These are phyloP conservation scores for Crypturellus tataupa DNA, from an alignment of 2,797 vertebrate species.

Conservation along the genomic window DNA sequence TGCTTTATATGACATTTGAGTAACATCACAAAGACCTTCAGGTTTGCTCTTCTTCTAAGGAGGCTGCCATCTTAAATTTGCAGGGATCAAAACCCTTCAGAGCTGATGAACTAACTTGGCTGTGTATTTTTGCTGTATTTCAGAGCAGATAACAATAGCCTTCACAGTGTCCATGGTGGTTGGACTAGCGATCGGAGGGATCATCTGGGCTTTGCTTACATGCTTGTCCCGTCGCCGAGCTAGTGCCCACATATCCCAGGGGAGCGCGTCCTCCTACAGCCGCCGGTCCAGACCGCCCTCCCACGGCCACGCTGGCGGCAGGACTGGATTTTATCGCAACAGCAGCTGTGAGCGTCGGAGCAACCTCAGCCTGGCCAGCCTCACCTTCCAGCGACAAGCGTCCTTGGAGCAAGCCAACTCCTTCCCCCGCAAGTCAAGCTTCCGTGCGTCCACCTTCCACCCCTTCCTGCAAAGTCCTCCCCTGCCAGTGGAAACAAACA, in stretches of 20 bases:
- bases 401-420: conserved; percentile 90
- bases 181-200: conserved; percentile 89
- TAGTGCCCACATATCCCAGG: conserved; percentile 92
- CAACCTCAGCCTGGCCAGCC: conserved; percentile 91
- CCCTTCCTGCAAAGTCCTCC: conserved; percentile 94
- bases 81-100: background rate
- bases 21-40: background rate
- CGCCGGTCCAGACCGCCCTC: conserved; percentile 80
- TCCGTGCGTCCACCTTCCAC: conserved; percentile 96
- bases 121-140: conserved; percentile 55
- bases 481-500: conserved; percentile 90
- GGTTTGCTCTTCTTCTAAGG: background rate
- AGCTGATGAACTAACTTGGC: background rate
- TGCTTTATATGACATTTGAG: background rate
- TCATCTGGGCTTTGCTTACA: conserved; percentile 88
- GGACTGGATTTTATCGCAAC: conserved; percentile 92
- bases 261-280: conserved; percentile 75
- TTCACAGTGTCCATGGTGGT: conserved; percentile 94
- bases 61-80: background rate
- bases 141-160: conserved; percentile 91
- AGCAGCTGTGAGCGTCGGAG: conserved; percentile 92
- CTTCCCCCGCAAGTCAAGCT: conserved; percentile 92
- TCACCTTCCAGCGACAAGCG: conserved; percentile 92
- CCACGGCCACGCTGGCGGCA: conserved; percentile 74
- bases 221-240: conserved; percentile 91